A percentile compares a stretch with the other conserved stretches of the same genome.
Evolutionary conservation across 2,888 invertebrate genomes (phyloP).

Genomic region (Cheilosia pagana): DNA sequence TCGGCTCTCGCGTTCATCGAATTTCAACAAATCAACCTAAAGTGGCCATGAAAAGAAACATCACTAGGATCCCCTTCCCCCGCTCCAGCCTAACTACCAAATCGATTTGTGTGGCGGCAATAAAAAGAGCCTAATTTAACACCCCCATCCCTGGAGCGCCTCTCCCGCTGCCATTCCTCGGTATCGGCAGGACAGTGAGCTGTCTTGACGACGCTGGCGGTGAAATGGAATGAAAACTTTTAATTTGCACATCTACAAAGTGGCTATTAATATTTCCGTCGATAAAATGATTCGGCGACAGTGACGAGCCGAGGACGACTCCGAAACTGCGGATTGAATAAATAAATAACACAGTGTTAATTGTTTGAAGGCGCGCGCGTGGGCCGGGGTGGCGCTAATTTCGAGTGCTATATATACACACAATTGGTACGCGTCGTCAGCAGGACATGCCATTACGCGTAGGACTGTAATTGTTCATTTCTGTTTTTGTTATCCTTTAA

Average conservation of each 20-base stretch:
- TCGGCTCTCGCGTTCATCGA: conserved; percentile 42
- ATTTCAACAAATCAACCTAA: conserved; percentile 71
- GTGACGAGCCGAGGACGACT: neutral
- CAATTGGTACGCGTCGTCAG: neutral
- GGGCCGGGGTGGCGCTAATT: conserved; percentile 1
- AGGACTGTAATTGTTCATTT: conserved; percentile 55
- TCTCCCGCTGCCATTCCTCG: neutral
- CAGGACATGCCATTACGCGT: conserved; percentile 5
- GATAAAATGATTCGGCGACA: conserved; percentile 53
- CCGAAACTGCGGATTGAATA: conserved; percentile 40
- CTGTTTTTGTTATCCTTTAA: conserved; percentile 61
- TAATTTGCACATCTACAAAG: conserved; percentile 69
- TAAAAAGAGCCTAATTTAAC: conserved; percentile 72
- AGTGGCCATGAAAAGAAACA: conserved; percentile 63
- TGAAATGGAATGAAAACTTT: conserved; percentile 74
- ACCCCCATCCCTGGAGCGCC: conserved; percentile 38
- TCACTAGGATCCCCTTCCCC: conserved; percentile 17
- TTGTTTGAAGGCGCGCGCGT: conserved; percentile 44
- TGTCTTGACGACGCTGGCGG: conserved; percentile 28
- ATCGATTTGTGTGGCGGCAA: conserved; percentile 74
- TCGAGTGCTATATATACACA: conserved; percentile 22
- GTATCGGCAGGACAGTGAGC: neutral
- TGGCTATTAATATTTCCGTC: conserved; percentile 61
- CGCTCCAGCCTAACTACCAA: conserved; percentile 50
- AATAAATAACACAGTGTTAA: conserved; percentile 59